Conservation (phyloP, 2,113 vertebrate genomes). For the Ageneiosus marmoratus region DNA sequence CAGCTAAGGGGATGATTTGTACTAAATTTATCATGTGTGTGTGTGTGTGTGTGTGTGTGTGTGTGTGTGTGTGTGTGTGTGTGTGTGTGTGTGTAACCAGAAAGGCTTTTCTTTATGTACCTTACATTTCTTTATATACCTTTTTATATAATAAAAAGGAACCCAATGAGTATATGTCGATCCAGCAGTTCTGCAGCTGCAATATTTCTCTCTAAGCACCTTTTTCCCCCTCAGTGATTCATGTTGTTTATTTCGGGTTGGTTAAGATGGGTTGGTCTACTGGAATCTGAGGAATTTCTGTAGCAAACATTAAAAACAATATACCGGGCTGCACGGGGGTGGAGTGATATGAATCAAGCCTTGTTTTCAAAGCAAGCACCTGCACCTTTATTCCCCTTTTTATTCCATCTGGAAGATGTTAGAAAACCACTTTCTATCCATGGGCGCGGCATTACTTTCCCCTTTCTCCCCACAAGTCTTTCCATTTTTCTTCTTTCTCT, state of each 20-base stretch:
- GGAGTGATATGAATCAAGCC: conserved; percentile 35
- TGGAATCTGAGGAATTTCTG: conserved; percentile 60
- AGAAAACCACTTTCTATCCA: conserved; percentile 23
- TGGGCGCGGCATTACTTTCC: conserved; percentile 34
- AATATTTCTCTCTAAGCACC: not conserved
- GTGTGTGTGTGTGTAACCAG: not conserved
- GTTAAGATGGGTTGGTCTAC: conserved; percentile 3
- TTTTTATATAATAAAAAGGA: not conserved
- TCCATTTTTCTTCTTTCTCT: not conserved
- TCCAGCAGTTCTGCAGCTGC: not conserved
- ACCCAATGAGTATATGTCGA: not conserved
- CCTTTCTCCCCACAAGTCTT: not conserved
- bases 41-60: not conserved
- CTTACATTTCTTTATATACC: not conserved
- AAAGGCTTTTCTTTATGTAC: not conserved
- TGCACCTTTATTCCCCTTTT: conserved; percentile 36
- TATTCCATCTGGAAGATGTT: conserved; percentile 56
- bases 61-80: not conserved
- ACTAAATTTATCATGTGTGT: not conserved
- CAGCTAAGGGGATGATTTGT: not conserved
- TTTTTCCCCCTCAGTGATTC: not conserved
- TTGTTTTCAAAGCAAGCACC: conserved; percentile 48
- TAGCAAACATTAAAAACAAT: conserved; percentile 58
- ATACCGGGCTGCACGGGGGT: conserved; percentile 33
- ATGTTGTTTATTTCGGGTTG: conserved; percentile 35